Evolutionary conservation across 2,797 vertebrate species (phyloP).

Genomic region (Microchirus variegatus): DNA sequence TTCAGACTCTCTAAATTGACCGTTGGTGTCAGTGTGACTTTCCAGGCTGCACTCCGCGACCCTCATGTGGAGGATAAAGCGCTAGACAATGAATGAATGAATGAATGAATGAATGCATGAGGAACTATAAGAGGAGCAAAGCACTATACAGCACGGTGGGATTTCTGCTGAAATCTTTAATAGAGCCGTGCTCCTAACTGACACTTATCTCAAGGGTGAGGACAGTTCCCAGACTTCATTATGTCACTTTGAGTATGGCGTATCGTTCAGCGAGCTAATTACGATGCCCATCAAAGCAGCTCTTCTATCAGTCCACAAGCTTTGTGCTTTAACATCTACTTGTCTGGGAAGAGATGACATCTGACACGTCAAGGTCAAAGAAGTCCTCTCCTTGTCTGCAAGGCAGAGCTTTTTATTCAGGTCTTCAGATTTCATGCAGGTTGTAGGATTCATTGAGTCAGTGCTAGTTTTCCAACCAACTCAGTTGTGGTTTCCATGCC

Average conservation of each 20-base stretch:
- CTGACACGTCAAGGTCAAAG: constrained; percentile 59
- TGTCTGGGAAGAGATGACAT: constrained; percentile 33
- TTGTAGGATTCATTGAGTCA: no score
- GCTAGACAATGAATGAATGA: not conserved
- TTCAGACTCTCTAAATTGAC: no score
- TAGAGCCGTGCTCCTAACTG: constrained; percentile 64
- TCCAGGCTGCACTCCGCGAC: no score
- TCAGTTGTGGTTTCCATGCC: no score
- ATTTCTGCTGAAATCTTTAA: constrained; percentile 52
- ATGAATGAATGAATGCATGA: not conserved
- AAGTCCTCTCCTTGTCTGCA: constrained; percentile 36
- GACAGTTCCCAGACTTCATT: constrained; percentile 64
- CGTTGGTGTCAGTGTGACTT: no score
- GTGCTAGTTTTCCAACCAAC: no score
- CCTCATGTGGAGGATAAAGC: constrained; percentile 5
- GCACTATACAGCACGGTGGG: not conserved
- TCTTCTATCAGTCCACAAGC: constrained; percentile 35
- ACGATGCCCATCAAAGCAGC: constrained; percentile 61
- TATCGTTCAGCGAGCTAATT: constrained; percentile 72
- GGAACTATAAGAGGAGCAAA: not conserved
- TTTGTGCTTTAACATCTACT: constrained; percentile 51
- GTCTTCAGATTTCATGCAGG: not conserved
- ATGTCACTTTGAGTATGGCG: constrained; percentile 61
- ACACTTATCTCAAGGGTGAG: constrained; percentile 63
- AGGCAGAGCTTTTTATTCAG: constrained; percentile 16